Evolutionary conservation across 1,140 invertebrate genomes (phyloP), one percentile per base, ranked within the genome.

Genomic region (Sinella curviseta): DNA sequence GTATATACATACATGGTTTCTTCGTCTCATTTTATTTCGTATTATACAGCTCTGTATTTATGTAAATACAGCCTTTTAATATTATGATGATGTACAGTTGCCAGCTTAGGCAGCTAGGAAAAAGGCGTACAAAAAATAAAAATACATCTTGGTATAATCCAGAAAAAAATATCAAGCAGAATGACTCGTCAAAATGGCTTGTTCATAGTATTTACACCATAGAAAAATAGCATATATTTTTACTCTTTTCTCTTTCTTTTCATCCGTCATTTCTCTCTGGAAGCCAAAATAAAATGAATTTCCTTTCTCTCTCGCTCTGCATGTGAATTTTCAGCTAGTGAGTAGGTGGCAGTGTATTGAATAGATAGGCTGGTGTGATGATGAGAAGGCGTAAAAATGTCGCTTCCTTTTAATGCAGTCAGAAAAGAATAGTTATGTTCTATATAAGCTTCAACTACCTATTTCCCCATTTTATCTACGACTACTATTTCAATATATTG

Each of bases 111-210:
- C 14, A 60, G 14, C 24, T 24, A 60, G n/a, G 14, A 14, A 60
- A 60, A 12, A n/a, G 24, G 55, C 12, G n/a, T n/a, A n/a, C n/a
- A n/a, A n/a, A n/a, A n/a, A n/a, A 60, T 26, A 24, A 60, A 60
- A 60, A 60, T 14, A 60, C 24, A 60, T 60, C 24, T 24, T 60
- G 3, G n/a, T n/a, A n/a, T n/a, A n/a, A n/a, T n/a, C n/a, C n/a
- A n/a, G n/a, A n/a, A n/a, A n/a, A n/a, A n/a, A 60, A 60, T 17
- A 60, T 60, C 55, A 60, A 60, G 14, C 55, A 60, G 55, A 60
- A 26, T 60, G 55, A 60, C 55, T 60, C 55, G 55, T 14, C 55
- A 60, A 60, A 60, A 60, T 4, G 8, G 39, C 17, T n/a, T n/a
- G n/a, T n/a, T n/a, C n/a, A n/a, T n/a, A n/a, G n/a, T n/a, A n/a